Evolutionary conservation across 2,113 vertebrate species (phyloP).

Genomic region (Atrichornis clamosus): DNA sequence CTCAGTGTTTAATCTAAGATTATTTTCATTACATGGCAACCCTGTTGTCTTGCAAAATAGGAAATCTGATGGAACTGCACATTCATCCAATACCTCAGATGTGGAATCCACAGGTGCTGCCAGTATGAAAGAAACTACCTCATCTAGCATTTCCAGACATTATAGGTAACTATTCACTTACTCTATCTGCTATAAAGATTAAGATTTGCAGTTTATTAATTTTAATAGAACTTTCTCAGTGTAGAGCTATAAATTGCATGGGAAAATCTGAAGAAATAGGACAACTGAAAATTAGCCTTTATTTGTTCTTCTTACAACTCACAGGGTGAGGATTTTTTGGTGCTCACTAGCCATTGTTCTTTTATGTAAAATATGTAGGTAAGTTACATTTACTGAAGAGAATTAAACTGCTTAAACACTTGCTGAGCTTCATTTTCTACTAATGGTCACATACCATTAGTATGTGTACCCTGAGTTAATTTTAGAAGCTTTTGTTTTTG

Average conservation of each 20-base stretch:
- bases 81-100: conserved; percentile 91
- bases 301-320: neutral
- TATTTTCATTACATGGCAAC: conserved; percentile 28
- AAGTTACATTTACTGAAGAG: neutral
- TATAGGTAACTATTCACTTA: conserved; percentile 80
- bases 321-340: neutral
- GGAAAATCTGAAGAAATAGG: neutral
- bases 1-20: neutral
- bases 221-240: neutral
- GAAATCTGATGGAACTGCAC: conserved; percentile 84
- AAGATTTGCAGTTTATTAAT: neutral
- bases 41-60: conserved; percentile 48
- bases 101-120: conserved; percentile 90
- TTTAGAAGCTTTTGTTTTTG: neutral
- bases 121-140: conserved; percentile 99
- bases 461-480: neutral
- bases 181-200: neutral
- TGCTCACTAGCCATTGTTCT: neutral
- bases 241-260: neutral
- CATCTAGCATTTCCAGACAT: conserved; percentile 92
- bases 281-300: neutral
- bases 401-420: neutral
- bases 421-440: neutral
- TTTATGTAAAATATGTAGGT: neutral
- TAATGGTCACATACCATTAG: neutral